phyloP scores from a whole-genome alignment of 1,140 invertebrate genomes.

The Akabosia matsudoensis region DNA sequence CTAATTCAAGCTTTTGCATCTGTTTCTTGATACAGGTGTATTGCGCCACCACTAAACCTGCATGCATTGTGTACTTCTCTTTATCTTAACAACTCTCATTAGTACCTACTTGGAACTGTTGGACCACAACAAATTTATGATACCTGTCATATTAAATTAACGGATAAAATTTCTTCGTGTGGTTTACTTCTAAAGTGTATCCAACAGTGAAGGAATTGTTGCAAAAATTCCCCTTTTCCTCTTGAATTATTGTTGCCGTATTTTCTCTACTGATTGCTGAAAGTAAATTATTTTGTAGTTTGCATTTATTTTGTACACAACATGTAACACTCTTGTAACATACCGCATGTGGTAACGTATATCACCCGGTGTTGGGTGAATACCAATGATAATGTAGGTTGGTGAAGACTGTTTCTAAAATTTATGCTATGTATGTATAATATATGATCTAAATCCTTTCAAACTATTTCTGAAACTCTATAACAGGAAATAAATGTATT shows the following conservation, averaged over 20 bases:
- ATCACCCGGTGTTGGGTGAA: no score
- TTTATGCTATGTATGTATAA: no score
- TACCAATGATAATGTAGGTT: no score
- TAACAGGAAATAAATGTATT: no score
- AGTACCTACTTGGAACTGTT: slow-evolving; percentile 8
- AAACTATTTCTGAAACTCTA: no score
- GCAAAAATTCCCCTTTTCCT: background rate
- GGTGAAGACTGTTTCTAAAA: no score
- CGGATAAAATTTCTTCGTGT: background rate
- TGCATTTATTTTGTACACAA: background rate
- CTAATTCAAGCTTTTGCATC: no score
- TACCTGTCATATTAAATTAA: slow-evolving; percentile 18
- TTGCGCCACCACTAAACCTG: no score
- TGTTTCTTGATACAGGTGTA: no score
- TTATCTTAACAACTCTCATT: background rate
- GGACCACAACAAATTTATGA: slow-evolving; percentile 19
- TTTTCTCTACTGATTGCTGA: background rate
- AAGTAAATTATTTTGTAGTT: background rate
- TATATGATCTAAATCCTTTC: no score
- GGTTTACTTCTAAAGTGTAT: slow-evolving; percentile 5
- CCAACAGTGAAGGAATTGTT: background rate
- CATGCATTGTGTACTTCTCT: no score
- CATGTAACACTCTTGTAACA: background rate
- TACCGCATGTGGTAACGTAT: no score
- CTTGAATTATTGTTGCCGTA: background rate